A percentile compares a stretch with the other conserved stretches of the same genome.
Evolutionary conservation across 64 coral and sea anemone genomes (phyloP).

Genomic region (Exaiptasia diaphana): DNA sequence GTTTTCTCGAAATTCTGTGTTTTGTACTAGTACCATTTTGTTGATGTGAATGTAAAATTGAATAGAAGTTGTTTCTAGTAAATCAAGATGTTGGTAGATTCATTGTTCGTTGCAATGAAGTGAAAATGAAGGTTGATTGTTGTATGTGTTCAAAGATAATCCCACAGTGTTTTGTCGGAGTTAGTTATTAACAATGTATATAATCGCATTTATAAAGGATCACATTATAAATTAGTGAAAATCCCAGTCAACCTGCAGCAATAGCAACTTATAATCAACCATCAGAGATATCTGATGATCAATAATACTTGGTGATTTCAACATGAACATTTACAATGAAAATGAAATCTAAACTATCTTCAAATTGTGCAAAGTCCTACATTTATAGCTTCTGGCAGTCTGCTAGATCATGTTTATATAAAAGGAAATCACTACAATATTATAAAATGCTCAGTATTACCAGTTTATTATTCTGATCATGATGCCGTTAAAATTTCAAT

Average conservation of each 20-base stretch:
- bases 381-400: conserved; percentile 26
- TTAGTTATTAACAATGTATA: too few relatives aligned
- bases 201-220: too few relatives aligned
- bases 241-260: not conserved
- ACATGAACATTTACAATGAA: conserved; percentile 21
- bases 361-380: conserved; percentile 28
- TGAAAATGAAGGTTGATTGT: too few relatives aligned
- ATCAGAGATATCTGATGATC: conserved; percentile 44
- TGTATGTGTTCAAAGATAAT: too few relatives aligned
- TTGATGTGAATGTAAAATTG: too few relatives aligned
- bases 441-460: not conserved
- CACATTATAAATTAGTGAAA: not conserved
- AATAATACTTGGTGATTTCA: conserved; percentile 26
- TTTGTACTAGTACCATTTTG: too few relatives aligned
- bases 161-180: too few relatives aligned
- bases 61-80: too few relatives aligned
- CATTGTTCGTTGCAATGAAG: too few relatives aligned
- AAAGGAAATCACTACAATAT: not conserved
- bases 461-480: conserved; percentile 24
- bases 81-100: too few relatives aligned
- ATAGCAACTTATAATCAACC: conserved; percentile 11
- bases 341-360: not conserved
- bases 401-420: conserved; percentile 41
- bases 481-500: conserved; percentile 18
- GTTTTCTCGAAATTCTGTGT: too few relatives aligned